phyloP scores from a whole-genome alignment of 2,888 invertebrate species.

The Hyposoter didymator region DNA sequence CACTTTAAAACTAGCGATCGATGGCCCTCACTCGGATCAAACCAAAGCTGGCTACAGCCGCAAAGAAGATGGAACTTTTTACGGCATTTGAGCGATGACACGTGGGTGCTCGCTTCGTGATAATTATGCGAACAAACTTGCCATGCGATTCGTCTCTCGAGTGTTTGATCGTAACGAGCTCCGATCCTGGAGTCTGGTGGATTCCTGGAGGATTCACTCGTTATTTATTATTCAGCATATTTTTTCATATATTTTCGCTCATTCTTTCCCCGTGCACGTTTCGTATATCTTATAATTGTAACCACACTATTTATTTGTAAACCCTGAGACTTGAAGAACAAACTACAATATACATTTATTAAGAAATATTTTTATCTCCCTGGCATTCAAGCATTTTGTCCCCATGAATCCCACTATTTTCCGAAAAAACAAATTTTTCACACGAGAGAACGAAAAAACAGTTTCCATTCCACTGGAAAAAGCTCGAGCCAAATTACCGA shows the following conservation, averaged over 20 bases:
- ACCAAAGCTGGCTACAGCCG: conserved; percentile 93
- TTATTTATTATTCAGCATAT: conserved; percentile 13
- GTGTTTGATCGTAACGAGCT: not conserved
- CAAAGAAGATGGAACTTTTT: conserved; percentile 87
- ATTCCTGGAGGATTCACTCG: not conserved
- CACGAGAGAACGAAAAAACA: too few relatives aligned
- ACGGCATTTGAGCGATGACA: conserved; percentile 76
- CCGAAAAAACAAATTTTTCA: not conserved
- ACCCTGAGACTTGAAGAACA: conserved; percentile 11
- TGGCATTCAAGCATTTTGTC: not conserved
- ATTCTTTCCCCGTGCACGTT: conserved; percentile 4
- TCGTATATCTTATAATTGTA: conserved; percentile 5
- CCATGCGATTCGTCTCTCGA: not conserved
- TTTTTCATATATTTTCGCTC: conserved; percentile 35
- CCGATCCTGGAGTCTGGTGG: not conserved
- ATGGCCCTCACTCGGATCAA: conserved; percentile 92
- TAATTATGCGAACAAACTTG: not conserved
- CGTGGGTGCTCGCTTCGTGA: not conserved
- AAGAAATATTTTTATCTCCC: not conserved
- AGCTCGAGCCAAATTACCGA: too few relatives aligned
- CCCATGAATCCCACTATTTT: not conserved
- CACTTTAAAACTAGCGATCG: conserved; percentile 91
- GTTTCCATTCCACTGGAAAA: too few relatives aligned
- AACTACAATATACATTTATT: not conserved
- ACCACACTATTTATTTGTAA: conserved; percentile 12